A percentile compares a stretch with the other conserved stretches of the same genome.
Evolutionary conservation across 2,113 vertebrate genomes (phyloP).

Genomic region (Campylomormyrus numenius): DNA sequence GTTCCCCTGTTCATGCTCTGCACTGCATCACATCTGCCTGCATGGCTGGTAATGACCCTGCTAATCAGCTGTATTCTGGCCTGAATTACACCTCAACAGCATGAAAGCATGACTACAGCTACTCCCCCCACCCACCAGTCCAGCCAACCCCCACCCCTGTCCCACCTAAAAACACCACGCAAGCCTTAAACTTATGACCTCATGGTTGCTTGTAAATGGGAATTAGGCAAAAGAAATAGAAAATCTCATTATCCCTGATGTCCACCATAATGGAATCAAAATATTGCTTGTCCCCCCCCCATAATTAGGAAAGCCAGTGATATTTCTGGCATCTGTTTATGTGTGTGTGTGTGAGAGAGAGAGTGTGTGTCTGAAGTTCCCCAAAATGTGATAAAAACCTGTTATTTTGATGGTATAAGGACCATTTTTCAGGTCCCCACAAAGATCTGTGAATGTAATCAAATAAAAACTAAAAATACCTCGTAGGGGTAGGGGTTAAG

Average conservation of each 20-base stretch:
- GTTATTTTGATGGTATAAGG: too few relatives aligned
- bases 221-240: conserved; percentile 28
- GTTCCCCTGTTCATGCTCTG: neutral
- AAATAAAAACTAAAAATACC: neutral
- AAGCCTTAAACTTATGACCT: conserved; percentile 50
- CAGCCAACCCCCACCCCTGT: neutral
- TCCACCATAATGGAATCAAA: conserved; percentile 55
- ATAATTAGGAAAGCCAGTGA: conserved; percentile 45
- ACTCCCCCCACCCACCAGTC: neutral
- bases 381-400: too few relatives aligned
- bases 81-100: neutral
- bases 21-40: neutral
- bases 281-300: conserved; percentile 36
- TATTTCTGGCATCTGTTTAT: conserved; percentile 35
- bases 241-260: conserved; percentile 45
- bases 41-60: neutral
- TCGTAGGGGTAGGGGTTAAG: neutral
- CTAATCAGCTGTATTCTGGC: neutral
- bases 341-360: neutral
- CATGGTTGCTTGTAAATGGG: conserved; percentile 41
- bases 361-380: too few relatives aligned
- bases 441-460: too few relatives aligned
- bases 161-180: conserved; percentile 40
- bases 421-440: too few relatives aligned
- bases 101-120: neutral